Base-by-base conservation (phyloP, 2,113 vertebrate genomes). In the Macquaria ambigua region DNA sequence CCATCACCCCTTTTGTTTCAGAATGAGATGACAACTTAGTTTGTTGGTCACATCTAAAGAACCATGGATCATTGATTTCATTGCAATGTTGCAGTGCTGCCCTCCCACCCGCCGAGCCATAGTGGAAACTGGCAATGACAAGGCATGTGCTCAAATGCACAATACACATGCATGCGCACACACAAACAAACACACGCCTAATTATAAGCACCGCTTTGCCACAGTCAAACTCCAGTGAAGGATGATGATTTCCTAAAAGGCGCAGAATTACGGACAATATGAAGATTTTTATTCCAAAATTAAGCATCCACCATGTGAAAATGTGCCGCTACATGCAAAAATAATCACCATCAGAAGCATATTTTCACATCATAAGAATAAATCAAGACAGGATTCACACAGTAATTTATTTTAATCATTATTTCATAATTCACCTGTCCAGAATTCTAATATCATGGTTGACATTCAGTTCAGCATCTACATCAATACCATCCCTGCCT, bases 11-110 rank as follows among this genome's bases (percentile, higher is more conserved):
- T 89, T 93, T 93, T 94, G 91, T 94, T 88, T 94, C 83, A 77
- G 74, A 88, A 63, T 58, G 77, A 94, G 75, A 91, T 92, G 91
- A 95, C 90, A 87, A 93, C 84, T 90, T 90, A 92, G 90, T 93
- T 93, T 91, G 85, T 90, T 91, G 93, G 94, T 94, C 93, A 93
- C 90, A 94, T 95, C 93, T 91, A 92, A 77, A 92, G 82, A 91
- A 92, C 37, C 84, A 89, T 81, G 92, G 90, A 93, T 93, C 91
- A 90, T 93, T 94, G 94, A 94, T 95, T 94, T 95, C 92, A 93
- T 93, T 91, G 88, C 93, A 87, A 75, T 72, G 74, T 90, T 94
- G 91, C 87, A 82, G 89, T 23, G 64, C 79, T 86, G 88, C 88
- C 87, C 80, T 92, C 75, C 93, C 94, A 91, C 95, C 95, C 86